Conservation (phyloP, 2,797 vertebrate genomes). For the Halcyon leucocephala region DNA sequence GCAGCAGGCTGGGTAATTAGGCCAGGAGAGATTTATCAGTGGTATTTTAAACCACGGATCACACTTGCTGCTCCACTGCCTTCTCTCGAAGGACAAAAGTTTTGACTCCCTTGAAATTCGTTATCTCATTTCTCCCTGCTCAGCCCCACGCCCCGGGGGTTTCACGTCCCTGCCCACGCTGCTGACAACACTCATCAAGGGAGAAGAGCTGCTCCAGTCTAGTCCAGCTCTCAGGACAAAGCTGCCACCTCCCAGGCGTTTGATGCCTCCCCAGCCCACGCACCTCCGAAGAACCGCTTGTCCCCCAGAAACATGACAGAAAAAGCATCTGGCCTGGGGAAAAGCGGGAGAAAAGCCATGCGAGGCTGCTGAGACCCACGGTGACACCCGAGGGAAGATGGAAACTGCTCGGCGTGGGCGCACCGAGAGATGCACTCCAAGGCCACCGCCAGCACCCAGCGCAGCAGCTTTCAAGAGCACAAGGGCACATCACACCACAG, state of each 20-base stretch:
- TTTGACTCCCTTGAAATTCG: neutral
- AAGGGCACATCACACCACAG: fast-evolving
- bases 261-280: neutral
- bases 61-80: neutral
- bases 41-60: neutral
- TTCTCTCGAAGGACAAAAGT: neutral
- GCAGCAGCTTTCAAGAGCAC: neutral
- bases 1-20: neutral
- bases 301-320: neutral
- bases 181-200: neutral
- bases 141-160: fast-evolving
- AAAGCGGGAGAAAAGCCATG: fast-evolving
- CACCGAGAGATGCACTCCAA: fast-evolving
- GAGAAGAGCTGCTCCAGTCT: neutral
- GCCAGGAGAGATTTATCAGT: neutral
- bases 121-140: neutral
- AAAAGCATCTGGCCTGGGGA: neutral
- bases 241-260: neutral
- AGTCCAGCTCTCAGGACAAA: neutral
- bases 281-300: neutral
- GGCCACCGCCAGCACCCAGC: no score
- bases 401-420: fast-evolving
- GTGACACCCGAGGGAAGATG: no score
- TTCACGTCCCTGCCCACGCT: neutral
- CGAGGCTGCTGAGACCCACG: fast-evolving